Base-by-base conservation (phyloP, 2,797 vertebrate species). In the Zonotrichia albicollis region DNA sequence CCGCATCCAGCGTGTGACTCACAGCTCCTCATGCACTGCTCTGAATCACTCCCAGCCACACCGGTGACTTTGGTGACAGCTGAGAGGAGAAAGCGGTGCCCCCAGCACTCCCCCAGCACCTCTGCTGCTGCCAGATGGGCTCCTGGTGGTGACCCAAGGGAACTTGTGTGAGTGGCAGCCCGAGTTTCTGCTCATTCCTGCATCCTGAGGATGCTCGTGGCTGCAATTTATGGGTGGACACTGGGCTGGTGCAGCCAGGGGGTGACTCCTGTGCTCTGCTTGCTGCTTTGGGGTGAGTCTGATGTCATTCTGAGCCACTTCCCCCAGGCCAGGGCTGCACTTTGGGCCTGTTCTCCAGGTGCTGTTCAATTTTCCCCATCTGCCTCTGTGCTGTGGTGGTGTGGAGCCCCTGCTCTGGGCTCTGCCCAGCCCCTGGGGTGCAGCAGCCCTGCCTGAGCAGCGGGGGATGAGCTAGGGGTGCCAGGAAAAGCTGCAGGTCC, bases 21-120 rank as follows among this genome's bases (percentile, higher is more conserved):
- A 98, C 50, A 74, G 93, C 71, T 96, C 93, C 94, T 94, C 94
- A 93, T 93, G 85, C 67, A 53, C 45, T 29, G 83, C 50, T 96
- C 90, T 98, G 97, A 98, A 93, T 98, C 97, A 98, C 93, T 97
- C 93, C 89, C 85, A 95, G 94, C 62, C 94, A 94, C 78, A 76
- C 60, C 70, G 89, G 86, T 96, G 89, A 89, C 96, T 97, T 93
- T 64, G 26, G 89, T 97, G 97, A 95, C 94, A 97, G 96, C 81
- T 85, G 93, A 91, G 72, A 43, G 43, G 90, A 60, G 80, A 75
- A 89, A 90, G 62, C 75, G 25, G 53, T 61, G 53, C 66, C 67
- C 70, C 60, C 45, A 16, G 22, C 67, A 36, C 43, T 40, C 36
- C 60, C 74, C 68, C 23, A 19, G 80, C 54, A 9, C 58, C 45